Conservation (phyloP, 1,140 invertebrate species). For the Micrasema longulum region DNA sequence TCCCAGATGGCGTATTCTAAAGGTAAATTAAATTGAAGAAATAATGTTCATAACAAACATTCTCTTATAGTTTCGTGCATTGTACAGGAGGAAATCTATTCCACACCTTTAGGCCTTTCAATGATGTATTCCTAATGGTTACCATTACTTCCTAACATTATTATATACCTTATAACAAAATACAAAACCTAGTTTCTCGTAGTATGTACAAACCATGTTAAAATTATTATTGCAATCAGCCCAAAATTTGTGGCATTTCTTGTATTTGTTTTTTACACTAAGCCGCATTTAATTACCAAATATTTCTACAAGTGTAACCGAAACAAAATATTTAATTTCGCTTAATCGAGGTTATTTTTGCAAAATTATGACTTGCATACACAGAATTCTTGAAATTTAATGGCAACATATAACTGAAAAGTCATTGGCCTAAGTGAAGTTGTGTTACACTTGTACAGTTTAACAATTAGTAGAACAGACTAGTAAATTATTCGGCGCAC, state of each 20-base stretch:
- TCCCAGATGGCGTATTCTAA: constrained; percentile 2
- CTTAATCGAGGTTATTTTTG: constrained; percentile 29
- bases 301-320: constrained; percentile 1
- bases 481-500: too few relatives aligned
- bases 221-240: constrained; percentile 36
- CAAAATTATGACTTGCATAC: too few relatives aligned
- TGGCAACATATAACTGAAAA: too few relatives aligned
- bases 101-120: constrained; percentile 34
- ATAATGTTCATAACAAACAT: constrained; percentile 16
- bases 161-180: too few relatives aligned
- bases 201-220: too few relatives aligned
- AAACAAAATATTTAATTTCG: constrained; percentile 14
- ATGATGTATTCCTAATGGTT: constrained; percentile 19
- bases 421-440: too few relatives aligned
- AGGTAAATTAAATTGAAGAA: constrained; percentile 8
- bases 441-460: too few relatives aligned
- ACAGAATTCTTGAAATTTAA: too few relatives aligned
- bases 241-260: constrained; percentile 19
- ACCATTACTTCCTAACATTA: constrained; percentile 22
- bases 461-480: too few relatives aligned
- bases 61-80: not conserved
- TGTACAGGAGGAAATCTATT: not conserved
- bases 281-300: not conserved
- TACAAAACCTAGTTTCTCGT: constrained; percentile 27
- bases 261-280: not conserved